A percentile compares a stretch with the other conserved stretches of the same genome.
These are phyloP conservation scores for Thera obeliscata DNA, from an alignment of 2,888 invertebrate genomes.

Conservation along the genomic window DNA sequence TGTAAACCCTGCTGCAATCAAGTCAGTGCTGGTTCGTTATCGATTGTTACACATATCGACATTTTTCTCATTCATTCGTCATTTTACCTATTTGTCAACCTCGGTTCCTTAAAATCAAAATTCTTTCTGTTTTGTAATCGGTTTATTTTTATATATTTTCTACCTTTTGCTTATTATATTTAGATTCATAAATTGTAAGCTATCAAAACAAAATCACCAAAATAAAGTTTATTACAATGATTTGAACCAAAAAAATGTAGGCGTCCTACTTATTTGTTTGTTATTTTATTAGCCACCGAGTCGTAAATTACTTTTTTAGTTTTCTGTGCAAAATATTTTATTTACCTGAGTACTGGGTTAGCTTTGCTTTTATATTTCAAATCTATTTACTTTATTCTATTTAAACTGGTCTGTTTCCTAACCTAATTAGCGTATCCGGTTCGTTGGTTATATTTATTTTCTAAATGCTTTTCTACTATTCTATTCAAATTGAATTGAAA, in stretches of 20 bases:
- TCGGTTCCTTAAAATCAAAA: no score
- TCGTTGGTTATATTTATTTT: slow-evolving; percentile 5
- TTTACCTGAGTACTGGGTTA: slow-evolving; percentile 19
- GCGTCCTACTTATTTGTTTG: slow-evolving; percentile 38
- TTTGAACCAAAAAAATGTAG: slow-evolving; percentile 36
- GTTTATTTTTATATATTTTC: no score
- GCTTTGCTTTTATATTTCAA: slow-evolving; percentile 20
- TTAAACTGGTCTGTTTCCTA: slow-evolving; percentile 9
- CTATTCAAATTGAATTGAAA: background rate
- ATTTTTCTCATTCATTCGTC: background rate
- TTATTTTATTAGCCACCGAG: slow-evolving; percentile 32
- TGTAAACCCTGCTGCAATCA: slow-evolving; percentile 70
- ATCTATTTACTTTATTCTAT: slow-evolving; percentile 11
- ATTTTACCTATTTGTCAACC: no score
- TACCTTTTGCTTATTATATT: background rate
- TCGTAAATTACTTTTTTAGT: slow-evolving; percentile 34
- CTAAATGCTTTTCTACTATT: background rate
- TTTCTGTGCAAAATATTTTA: slow-evolving; percentile 27
- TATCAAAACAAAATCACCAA: slow-evolving; percentile 36
- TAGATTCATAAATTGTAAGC: slow-evolving; percentile 37
- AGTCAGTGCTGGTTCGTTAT: slow-evolving; percentile 54
- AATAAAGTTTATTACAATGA: slow-evolving; percentile 39
- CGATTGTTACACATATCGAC: slow-evolving; percentile 42
- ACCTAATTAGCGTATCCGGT: slow-evolving; percentile 12
- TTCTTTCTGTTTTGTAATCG: no score